Base-by-base conservation (phyloP, 2,113 vertebrate species). In the Anarhynchus alexandrinus region DNA sequence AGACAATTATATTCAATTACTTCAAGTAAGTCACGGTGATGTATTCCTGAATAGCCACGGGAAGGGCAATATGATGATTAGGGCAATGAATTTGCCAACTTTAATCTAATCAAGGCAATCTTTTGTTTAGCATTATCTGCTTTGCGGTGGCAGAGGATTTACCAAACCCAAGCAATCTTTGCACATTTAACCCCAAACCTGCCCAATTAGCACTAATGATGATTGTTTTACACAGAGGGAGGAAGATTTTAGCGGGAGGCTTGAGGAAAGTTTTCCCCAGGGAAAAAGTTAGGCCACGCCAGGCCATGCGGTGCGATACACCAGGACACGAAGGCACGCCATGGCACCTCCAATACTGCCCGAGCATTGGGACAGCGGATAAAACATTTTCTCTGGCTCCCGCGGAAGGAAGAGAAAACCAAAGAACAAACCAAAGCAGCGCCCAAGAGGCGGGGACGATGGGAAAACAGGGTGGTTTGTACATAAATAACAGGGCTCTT, bases 1-100 rank as follows among this genome's bases (percentile, higher is more conserved):
- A 96, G 95, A 96, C 94, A 97, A 96, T 96, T 97, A 97, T 93
- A 96, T 96, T 97, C 96, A 97, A 97, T 97, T 97, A 97, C 94
- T 93, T 90, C 95, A 96, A 97, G 95, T 91, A 95, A 97, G 94
- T 91, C 93, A 91, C 11, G 27, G 91, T 95, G 96, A 96, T 96
- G 84, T 94, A 95, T 96, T 96, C 94, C 96, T 95, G 87, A 97
- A 95, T 91, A 94, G 96, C 91, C 95, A 96, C 1, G 0, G 6
- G 93, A 96, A 91, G 87, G 91, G 94, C 87, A 93, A 71, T 90
- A 90, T 74, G 58, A 97, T 91, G 93, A 97, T 95, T 93, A 95
- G 91, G 81, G 91, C 89, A 96, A 97, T 93, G 87, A 97, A 97
- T 97, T 95, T 95, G 94, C 94, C 93, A 96, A 82, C 66, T 91